A percentile compares a stretch with the other conserved stretches of the same genome.
Conservation (phyloP, 1,140 invertebrate genomes). For the Drosophila nigromelanica region DNA sequence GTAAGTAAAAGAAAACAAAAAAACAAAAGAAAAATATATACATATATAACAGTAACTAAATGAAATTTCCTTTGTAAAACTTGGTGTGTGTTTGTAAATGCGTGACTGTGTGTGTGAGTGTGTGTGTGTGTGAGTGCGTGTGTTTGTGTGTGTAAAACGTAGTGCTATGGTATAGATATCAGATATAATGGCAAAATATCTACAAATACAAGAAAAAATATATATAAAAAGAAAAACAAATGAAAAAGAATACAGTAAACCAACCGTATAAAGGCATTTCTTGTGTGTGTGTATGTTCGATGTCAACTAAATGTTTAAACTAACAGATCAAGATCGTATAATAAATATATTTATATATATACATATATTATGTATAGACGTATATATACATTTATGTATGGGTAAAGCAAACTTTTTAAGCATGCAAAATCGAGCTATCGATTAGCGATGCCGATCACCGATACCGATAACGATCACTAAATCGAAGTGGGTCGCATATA, state of each 20-base stretch:
- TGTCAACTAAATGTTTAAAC: slow-evolving; percentile 71
- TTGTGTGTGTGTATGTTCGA: slow-evolving; percentile 66
- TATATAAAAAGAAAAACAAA: slow-evolving; percentile 3
- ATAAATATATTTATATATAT: slow-evolving; percentile 37
- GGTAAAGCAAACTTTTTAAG: slow-evolving; percentile 17
- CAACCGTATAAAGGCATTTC: slow-evolving; percentile 50
- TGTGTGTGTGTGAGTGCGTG: neutral
- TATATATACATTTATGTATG: slow-evolving; percentile 18
- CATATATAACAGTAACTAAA: slow-evolving; percentile 33
- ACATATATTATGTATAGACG: slow-evolving; percentile 31
- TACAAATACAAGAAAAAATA: slow-evolving; percentile 13
- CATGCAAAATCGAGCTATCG: neutral
- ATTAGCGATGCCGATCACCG: slow-evolving; percentile 13
- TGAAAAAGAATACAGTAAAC: slow-evolving; percentile 32
- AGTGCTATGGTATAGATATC: slow-evolving; percentile 42
- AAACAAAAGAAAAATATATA: slow-evolving; percentile 35
- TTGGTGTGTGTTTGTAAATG: slow-evolving; percentile 43
- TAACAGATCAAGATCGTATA: slow-evolving; percentile 57
- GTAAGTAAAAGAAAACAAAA: slow-evolving; percentile 56
- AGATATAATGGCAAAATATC: slow-evolving; percentile 57
- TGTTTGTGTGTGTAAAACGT: slow-evolving; percentile 33
- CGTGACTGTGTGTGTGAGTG: slow-evolving; percentile 4
- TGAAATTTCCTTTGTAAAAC: slow-evolving; percentile 44
- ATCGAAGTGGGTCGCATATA: slow-evolving; percentile 17
- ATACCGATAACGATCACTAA: slow-evolving; percentile 14